Base-by-base conservation (phyloP, 2,888 invertebrate genomes). In the Caenorhabditis macrosperma region DNA sequence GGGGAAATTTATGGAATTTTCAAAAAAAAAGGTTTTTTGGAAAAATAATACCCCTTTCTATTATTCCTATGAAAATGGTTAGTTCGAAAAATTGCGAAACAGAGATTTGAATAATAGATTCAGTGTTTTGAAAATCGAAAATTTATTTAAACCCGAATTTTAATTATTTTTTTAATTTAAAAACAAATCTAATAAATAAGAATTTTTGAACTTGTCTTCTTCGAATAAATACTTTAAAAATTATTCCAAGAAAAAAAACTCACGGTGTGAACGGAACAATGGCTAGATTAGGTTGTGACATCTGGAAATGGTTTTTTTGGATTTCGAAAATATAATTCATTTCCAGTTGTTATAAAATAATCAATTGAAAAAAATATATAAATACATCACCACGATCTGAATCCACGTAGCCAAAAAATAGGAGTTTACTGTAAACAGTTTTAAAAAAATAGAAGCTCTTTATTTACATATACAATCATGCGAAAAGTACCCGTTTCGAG, bases 241-340 rank as follows among this genome's bases (percentile, higher is more conserved):
- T n/a, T n/a, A n/a, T n/a, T n/a, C n/a, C n/a, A n/a, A n/a, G n/a
- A n/a, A n/a, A 38, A 46, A 33, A 63, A 44, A 69, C 68, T 79
- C 57, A 79, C 75, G 69, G 69, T 38, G 79, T 80, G 41, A 75
- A 80, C 6, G 79, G 75, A 9, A 68, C 78, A 35, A 74, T 67
- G 20, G 28, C 15, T 17, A 12, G 38, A 9, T 10, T 48, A 17
- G 5, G 2, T 60, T n/a, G 15, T 64, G 50, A 33, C 61, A 68
- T 33, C 59, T 59, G 2, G 17, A 22, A 22, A 30, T 28, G 35
- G 52, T 38, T 38, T 2, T 38, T 38, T 38, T 38, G 12, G 12
- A 12, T 52, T n/a, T n/a, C 15, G 50, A 30, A 50, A 64, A 55
- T 10, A 17, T 6, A 55, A 30, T 44, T 22, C 55, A 6, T 15